A percentile compares a stretch with the other conserved stretches of the same genome.
Evolutionary conservation across 2,797 vertebrate species (phyloP).

Genomic region (Parotocinclus haroldoi): DNA sequence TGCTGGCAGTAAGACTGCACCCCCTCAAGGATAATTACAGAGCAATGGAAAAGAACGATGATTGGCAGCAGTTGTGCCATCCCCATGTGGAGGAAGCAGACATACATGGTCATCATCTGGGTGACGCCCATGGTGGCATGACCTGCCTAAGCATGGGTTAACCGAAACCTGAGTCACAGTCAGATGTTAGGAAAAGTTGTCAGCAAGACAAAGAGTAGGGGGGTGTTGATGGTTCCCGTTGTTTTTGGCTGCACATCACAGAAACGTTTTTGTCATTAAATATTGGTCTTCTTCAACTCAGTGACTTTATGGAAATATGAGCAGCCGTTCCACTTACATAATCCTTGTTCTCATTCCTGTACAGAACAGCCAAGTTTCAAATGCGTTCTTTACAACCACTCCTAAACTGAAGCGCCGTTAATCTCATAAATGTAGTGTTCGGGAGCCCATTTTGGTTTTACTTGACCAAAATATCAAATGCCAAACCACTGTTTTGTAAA

Average conservation of each 20-base stretch:
- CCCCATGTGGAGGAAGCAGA: slow-evolving; percentile 42
- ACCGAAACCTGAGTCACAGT: slow-evolving; percentile 19
- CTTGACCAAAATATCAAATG: slow-evolving; percentile 8
- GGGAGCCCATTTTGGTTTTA: slow-evolving; percentile 3
- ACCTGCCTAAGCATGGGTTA: slow-evolving; percentile 28
- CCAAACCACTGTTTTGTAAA: slow-evolving; percentile 30
- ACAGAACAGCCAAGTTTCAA: neutral
- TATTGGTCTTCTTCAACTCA: too few species aligned
- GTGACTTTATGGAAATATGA: too few species aligned
- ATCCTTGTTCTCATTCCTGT: neutral
- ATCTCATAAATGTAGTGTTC: slow-evolving; percentile 20
- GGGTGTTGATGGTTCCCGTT: neutral
- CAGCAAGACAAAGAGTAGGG: slow-evolving; percentile 21
- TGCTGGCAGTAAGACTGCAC: slow-evolving; percentile 36
- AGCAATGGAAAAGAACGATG: slow-evolving; percentile 31
- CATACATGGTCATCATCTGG: slow-evolving; percentile 44
- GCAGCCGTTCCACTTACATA: neutral
- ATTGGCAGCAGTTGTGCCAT: slow-evolving; percentile 20
- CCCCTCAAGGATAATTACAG: slow-evolving; percentile 51
- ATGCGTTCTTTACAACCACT: neutral
- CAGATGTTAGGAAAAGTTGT: slow-evolving; percentile 22
- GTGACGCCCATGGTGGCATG: slow-evolving; percentile 14
- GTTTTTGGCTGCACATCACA: neutral
- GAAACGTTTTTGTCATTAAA: neutral
- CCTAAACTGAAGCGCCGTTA: slow-evolving; percentile 14